These are phyloP conservation scores for Venustoraphidia nigricollis DNA, from an alignment of 2,888 invertebrate genomes.

Conservation along the genomic window DNA sequence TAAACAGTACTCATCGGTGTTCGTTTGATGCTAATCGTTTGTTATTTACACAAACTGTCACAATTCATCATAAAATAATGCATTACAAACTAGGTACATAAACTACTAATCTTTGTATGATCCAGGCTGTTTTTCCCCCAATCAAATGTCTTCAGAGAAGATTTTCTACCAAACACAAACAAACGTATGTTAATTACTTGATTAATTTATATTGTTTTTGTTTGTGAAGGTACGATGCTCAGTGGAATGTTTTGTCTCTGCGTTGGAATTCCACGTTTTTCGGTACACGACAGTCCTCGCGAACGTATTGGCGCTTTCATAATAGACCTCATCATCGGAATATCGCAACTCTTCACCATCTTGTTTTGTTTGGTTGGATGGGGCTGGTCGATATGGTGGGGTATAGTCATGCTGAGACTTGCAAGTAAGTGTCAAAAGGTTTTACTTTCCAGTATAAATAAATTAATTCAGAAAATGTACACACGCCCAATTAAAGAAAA, in stretches of 20 bases:
- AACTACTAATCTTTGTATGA: no score
- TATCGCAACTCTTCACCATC: conserved; percentile 83
- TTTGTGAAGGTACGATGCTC: conserved; percentile 62
- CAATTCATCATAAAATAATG: no score
- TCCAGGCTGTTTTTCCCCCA: no score
- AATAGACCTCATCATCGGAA: conserved; percentile 73
- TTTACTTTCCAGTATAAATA: no score
- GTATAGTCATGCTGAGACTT: conserved; percentile 76
- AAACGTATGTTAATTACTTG: not conserved
- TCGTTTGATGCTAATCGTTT: no score
- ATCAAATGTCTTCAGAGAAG: no score
- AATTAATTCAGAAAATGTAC: no score
- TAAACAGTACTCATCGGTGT: no score
- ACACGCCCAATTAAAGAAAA: no score
- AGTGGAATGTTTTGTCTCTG: conserved; percentile 82
- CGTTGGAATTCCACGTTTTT: conserved; percentile 77
- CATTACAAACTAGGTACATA: no score
- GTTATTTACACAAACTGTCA: no score
- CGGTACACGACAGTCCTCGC: conserved; percentile 60
- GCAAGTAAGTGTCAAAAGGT: conserved; percentile 52
- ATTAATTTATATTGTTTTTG: conserved; percentile 1
- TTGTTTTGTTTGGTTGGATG: conserved; percentile 90
- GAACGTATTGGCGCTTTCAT: conserved; percentile 67
- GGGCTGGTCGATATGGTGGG: conserved; percentile 99
- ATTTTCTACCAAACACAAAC: not conserved